These are phyloP conservation scores for Dromius quadrimaculatus DNA, from an alignment of 2,888 invertebrate genomes.

Conservation along the genomic window DNA sequence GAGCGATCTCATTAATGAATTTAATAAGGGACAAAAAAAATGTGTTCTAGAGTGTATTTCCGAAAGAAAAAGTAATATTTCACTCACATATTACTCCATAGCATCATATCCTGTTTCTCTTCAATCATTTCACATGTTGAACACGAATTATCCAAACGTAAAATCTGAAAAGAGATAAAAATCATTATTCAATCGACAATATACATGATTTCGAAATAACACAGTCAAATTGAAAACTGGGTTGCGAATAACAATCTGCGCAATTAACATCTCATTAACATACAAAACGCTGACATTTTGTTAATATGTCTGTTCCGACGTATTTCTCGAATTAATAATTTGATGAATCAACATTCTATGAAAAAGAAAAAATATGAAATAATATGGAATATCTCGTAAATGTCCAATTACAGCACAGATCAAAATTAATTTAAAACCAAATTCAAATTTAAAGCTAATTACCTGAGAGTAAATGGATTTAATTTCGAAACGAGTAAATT, in stretches of 20 bases:
- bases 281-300: neutral
- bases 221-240: neutral
- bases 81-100: neutral
- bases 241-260: constrained; percentile 3
- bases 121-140: neutral
- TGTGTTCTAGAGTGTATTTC: too few species aligned
- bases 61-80: neutral
- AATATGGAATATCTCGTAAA: constrained; percentile 29
- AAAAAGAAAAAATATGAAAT: constrained; percentile 33
- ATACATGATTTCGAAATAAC: constrained; percentile 7
- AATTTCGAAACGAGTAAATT: constrained; percentile 47
- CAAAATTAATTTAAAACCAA: constrained; percentile 48
- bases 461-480: constrained; percentile 51
- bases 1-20: too few species aligned
- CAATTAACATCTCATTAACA: neutral
- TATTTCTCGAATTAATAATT: too few species aligned
- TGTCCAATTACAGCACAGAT: constrained; percentile 36
- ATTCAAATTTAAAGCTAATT: constrained; percentile 41
- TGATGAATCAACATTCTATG: neutral
- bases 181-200: constrained; percentile 8
- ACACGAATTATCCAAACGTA: neutral
- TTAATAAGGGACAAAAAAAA: too few species aligned
- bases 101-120: constrained; percentile 9
- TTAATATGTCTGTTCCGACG: neutral
- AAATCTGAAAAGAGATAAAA: constrained; percentile 11